Evolutionary conservation across 2,888 invertebrate genomes (phyloP), one percentile per base, ranked within the genome.

Genomic region (Harpagoxenus sublaevis): DNA sequence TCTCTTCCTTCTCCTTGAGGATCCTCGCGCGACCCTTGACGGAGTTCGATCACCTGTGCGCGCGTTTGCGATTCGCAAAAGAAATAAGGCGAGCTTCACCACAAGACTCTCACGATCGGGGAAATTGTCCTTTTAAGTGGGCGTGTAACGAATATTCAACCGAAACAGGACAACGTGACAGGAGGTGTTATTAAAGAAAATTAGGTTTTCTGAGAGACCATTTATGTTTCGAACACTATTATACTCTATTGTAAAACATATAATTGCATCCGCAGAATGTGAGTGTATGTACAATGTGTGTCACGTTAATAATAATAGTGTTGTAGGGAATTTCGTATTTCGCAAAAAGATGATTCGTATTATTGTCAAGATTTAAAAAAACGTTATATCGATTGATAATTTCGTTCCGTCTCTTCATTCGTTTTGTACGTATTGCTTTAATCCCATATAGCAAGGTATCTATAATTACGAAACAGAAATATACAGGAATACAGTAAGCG

Each of bases 1-100:
- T 81, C 60, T 81, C 79, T 81, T 79, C 79, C 48, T 79, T 81
- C 79, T 81, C 79, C 73, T 73, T 73, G 73, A 81, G 45, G 79
- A 81, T 81, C 60, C 79, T 81, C 79, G 79, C 71, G 60, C 79
- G 73, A 81, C 79, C 79, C 79, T 81, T 81, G 79, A 81, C 79
- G 48, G 79, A 81, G 79, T 81, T 81, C 79, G 79, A 81, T 81
- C 79, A 81, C 79, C 79, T 62, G 79, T 28, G 60, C 77, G 48
- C 55, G 77, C 35, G 35, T 35, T 78, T 68, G 53, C 78, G 42
- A 78, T 68, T 81, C 60, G 73, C 71, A 81, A 81, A 81, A 81
- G 79, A 73, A 81, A 81, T 60, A 81, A 81, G 73, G 18, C 73
- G 79, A 60, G 60, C 71, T 35, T 39, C 71, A 45, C 18, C 57